Conservation (phyloP, 2,888 invertebrate species). For the Leucophora obtusa region DNA sequence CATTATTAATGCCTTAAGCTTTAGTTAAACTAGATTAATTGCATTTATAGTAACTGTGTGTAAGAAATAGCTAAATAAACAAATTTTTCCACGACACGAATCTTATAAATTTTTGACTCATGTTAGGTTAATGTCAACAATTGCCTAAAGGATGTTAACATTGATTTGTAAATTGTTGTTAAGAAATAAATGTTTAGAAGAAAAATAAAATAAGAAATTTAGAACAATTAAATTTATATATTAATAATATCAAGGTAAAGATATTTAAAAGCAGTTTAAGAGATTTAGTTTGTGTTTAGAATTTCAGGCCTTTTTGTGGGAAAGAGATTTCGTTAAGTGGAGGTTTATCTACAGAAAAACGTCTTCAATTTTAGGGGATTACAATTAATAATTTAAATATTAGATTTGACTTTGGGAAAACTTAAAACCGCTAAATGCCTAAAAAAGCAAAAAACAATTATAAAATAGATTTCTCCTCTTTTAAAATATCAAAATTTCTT, state of each 20-base stretch:
- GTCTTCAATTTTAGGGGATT: no score
- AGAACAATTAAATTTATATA: not conserved
- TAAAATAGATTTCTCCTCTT: no score
- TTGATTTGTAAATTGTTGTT: constrained; percentile 46
- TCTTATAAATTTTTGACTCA: constrained; percentile 55
- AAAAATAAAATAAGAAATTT: not conserved
- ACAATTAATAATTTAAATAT: no score
- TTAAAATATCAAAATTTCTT: no score
- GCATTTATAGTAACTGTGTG: constrained; percentile 51
- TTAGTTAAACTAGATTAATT: constrained; percentile 64
- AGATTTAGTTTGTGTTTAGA: no score
- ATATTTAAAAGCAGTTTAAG: no score
- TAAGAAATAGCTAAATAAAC: constrained; percentile 1
- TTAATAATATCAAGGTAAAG: not conserved
- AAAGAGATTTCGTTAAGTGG: no score
- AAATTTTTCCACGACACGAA: constrained; percentile 35
- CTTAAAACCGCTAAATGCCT: no score
- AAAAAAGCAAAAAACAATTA: no score
- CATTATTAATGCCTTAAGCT: constrained; percentile 61
- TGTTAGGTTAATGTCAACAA: constrained; percentile 65
- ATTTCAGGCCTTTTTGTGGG: no score
- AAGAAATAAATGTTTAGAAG: not conserved
- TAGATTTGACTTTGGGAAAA: no score
- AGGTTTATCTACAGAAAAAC: no score
- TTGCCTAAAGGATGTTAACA: constrained; percentile 63